These are phyloP conservation scores for Neolamprologus caudopunctatus DNA, from an alignment of 2,113 vertebrate species.

Conservation along the genomic window DNA sequence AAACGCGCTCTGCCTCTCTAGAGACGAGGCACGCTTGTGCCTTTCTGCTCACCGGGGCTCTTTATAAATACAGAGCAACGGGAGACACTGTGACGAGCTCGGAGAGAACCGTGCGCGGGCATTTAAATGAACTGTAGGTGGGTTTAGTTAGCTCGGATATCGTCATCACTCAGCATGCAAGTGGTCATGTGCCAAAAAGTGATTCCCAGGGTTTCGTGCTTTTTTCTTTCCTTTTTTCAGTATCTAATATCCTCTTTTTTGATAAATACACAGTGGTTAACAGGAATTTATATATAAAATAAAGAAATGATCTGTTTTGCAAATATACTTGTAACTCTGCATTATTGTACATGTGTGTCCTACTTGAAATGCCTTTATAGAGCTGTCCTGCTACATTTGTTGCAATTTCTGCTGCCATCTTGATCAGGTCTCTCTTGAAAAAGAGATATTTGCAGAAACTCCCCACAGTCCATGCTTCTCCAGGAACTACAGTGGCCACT, in stretches of 20 bases:
- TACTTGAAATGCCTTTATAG: not conserved
- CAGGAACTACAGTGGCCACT: not conserved
- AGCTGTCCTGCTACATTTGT: not conserved
- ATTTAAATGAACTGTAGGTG: constrained; percentile 77
- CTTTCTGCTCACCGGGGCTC: constrained; percentile 42
- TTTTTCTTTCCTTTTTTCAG: not conserved
- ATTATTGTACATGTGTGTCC: not conserved
- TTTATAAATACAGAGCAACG: constrained; percentile 69
- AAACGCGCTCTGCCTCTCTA: constrained; percentile 58
- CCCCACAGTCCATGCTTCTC: not conserved
- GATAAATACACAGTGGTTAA: not conserved
- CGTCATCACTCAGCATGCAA: constrained; percentile 50
- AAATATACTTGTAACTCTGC: not conserved
- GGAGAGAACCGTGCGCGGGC: constrained; percentile 66
- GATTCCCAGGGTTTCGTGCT: not conserved
- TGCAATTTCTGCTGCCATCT: not conserved
- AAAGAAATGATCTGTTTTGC: not conserved
- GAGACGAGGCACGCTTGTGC: constrained; percentile 17
- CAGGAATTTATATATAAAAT: not conserved
- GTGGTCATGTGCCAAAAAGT: not conserved
- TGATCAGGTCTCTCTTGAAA: not conserved
- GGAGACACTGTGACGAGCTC: constrained; percentile 64
- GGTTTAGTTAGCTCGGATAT: constrained; percentile 62
- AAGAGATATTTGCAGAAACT: not conserved
- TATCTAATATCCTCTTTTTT: not conserved